Conservation (phyloP, 2,113 vertebrate genomes). For the Paramisgurnus dabryanus region DNA sequence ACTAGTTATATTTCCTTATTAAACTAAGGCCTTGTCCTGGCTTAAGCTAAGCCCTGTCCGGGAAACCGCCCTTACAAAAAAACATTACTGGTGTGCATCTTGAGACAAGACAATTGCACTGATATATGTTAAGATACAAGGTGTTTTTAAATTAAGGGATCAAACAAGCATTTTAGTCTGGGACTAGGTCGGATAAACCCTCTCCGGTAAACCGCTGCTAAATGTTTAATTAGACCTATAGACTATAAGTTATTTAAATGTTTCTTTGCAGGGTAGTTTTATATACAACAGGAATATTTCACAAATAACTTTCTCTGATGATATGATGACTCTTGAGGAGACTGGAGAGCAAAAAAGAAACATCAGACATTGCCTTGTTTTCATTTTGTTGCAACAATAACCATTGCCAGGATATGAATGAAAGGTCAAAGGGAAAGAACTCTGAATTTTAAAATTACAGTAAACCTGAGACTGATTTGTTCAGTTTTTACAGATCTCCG, state of each 20-base stretch:
- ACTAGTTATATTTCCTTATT: no score
- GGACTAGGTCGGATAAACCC: no score
- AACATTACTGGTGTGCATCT: no score
- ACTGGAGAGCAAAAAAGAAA: background rate
- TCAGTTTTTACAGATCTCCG: slow-evolving; percentile 59
- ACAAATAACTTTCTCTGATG: background rate
- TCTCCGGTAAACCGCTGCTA: no score
- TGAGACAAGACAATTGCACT: no score
- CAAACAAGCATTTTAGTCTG: no score
- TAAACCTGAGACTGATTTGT: slow-evolving; percentile 55
- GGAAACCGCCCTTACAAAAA: no score
- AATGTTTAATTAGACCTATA: no score
- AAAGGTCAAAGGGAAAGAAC: slow-evolving; percentile 29
- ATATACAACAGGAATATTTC: background rate
- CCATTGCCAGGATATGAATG: background rate
- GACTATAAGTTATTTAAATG: background rate
- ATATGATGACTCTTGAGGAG: slow-evolving; percentile 1
- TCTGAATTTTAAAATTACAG: slow-evolving; percentile 53
- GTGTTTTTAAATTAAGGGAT: no score
- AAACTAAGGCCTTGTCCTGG: no score
- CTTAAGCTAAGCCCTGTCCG: no score
- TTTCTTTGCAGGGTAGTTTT: background rate
- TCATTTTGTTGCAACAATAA: slow-evolving; percentile 33
- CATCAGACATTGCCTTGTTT: background rate
- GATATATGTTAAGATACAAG: no score